Evolutionary conservation across 2,797 vertebrate species (phyloP), one percentile per base, ranked within the genome.

Genomic region (Mico argentatus): DNA sequence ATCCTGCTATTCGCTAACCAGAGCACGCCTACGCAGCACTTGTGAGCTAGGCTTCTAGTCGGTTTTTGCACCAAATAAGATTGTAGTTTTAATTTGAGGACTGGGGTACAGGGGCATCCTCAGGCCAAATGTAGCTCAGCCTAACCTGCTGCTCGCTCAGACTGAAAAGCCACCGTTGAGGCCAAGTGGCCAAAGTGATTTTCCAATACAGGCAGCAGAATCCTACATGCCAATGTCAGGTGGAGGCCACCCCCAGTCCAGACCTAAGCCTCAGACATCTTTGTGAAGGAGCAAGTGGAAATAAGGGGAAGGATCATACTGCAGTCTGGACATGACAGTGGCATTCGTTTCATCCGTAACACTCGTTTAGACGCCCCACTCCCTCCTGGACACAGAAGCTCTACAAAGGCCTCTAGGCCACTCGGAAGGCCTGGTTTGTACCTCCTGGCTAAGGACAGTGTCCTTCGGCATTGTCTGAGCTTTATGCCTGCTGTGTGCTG

Each of bases 341-440:
- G 7, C 3, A 0, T 12, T 0, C 0, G 9, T 41, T 39, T 48
- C 22, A 2, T 1, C 2, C 1, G 20, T 1, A 0, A 13, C 22
- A 24, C 41, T 61, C 27, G 10, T 24, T 20, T 0, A 50, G 57
- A 64, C 2, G 8, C 1, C 0, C 15, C 1, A 5, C 10, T 10
- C 26, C 52, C 44, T 41, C 8, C 26, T 0, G 1, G 41, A 2
- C 1, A 14, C 44, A 52, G 52, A 22, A 8, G 30, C 80, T 33
- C 9, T 1, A 14, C 44, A 7, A 27, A 46, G 30, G 6, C 33
- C 27, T 15, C 30, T 2, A 10, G 64, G 30, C 33, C 64, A n/a
- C 64, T 67, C 1, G 33, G 15, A 19, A 33, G 15, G 46, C 1
- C 13, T 2, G 13, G 12, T 20, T 5, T 0, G 27, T 1, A 36